phyloP scores from a whole-genome alignment of 2,888 invertebrate species.

The Eubasilissa splendida region DNA sequence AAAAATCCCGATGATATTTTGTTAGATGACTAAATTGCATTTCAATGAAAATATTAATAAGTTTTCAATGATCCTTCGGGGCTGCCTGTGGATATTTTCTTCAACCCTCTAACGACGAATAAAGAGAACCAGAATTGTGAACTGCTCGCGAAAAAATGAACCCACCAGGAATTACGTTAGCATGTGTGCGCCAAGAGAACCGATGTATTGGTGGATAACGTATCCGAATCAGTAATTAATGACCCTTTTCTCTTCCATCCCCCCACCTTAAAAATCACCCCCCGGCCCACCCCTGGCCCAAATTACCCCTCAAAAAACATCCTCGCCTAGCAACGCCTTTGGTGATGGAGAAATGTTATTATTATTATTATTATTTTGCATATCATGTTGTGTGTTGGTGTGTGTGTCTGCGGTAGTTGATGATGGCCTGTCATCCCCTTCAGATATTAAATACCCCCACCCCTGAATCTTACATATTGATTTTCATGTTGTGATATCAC shows the following conservation, averaged over 20 bases:
- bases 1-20: no score
- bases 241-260: slow-evolving; percentile 63
- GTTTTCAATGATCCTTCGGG: no score
- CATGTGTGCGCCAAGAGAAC: slow-evolving; percentile 34
- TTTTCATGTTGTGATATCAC: not conserved
- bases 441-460: slow-evolving; percentile 20
- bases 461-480: slow-evolving; percentile 17
- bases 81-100: no score
- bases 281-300: slow-evolving; percentile 40
- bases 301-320: slow-evolving; percentile 45
- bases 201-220: slow-evolving; percentile 51
- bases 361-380: slow-evolving; percentile 45
- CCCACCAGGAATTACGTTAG: not conserved
- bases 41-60: no score
- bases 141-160: slow-evolving; percentile 1
- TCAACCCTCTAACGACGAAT: slow-evolving; percentile 9
- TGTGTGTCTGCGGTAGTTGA: slow-evolving; percentile 30
- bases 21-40: no score
- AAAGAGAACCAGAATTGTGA: not conserved
- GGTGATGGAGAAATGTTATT: slow-evolving; percentile 34
- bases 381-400: slow-evolving; percentile 20
- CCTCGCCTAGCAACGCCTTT: slow-evolving; percentile 51
- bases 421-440: slow-evolving; percentile 30
- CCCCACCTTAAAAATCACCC: slow-evolving; percentile 44
- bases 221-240: slow-evolving; percentile 63